Evolutionary conservation across 2,797 vertebrate species (phyloP).

Genomic region (Miichthys miiuy): DNA sequence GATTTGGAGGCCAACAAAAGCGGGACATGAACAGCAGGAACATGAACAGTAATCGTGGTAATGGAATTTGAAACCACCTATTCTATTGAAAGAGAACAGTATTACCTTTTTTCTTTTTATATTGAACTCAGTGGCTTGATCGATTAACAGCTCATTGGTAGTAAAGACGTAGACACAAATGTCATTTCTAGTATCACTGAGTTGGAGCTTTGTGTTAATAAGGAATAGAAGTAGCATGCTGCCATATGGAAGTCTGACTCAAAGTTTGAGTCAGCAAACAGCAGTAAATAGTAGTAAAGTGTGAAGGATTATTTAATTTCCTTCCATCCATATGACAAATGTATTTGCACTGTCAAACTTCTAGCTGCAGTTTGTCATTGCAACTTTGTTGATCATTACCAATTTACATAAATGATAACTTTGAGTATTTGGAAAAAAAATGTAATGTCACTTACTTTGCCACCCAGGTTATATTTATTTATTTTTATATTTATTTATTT

Average conservation of each 20-base stretch:
- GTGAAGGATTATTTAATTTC: neutral
- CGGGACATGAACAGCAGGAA: conserved; percentile 28
- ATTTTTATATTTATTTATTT: too few relatives aligned
- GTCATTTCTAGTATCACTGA: conserved; percentile 15
- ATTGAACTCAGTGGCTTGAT: conserved; percentile 33
- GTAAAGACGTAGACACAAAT: conserved; percentile 10
- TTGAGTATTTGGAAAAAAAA: neutral
- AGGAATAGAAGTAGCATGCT: neutral
- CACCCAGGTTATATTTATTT: too few relatives aligned
- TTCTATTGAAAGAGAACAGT: conserved; percentile 44
- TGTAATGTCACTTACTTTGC: too few relatives aligned
- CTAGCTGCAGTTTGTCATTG: neutral
- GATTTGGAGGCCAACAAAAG: conserved; percentile 32
- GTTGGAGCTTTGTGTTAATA: conserved; percentile 10
- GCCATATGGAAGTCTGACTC: conserved; percentile 1
- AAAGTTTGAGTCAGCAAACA: neutral
- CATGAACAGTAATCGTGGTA: conserved; percentile 31
- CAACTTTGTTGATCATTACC: neutral
- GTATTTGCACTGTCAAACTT: neutral
- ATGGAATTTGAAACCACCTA: conserved; percentile 41
- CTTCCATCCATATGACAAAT: neutral
- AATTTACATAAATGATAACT: neutral
- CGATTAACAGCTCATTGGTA: conserved; percentile 21
- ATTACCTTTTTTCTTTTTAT: conserved; percentile 4
- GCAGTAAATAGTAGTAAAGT: neutral